Conservation (phyloP, 1,140 invertebrate species). For the Tetranychus urticae region DNA sequence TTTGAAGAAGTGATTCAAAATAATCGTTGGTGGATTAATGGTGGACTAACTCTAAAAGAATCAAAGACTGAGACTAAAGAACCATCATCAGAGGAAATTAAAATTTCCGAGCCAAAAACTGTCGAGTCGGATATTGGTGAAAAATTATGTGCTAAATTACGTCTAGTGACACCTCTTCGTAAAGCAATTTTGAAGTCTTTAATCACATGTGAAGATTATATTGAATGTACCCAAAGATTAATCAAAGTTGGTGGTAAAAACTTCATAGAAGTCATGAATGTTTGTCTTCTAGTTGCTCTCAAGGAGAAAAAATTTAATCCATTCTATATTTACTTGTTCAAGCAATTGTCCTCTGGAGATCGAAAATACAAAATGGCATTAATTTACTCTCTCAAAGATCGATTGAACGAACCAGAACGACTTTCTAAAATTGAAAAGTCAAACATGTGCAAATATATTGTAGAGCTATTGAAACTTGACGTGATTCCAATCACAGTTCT, state of each 20-base stretch:
- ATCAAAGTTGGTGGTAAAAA: constrained; percentile 4
- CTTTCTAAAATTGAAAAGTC: neutral
- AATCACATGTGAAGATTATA: constrained; percentile 3
- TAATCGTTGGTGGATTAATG: constrained; percentile 6
- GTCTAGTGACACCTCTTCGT: constrained; percentile 6
- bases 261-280: constrained; percentile 5
- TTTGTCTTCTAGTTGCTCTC: constrained; percentile 7
- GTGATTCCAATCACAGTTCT: constrained; percentile 8
- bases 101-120: neutral
- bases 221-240: constrained; percentile 6
- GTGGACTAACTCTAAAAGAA: neutral
- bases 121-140: neutral
- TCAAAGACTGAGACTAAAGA: neutral
- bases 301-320: constrained; percentile 10
- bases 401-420: neutral
- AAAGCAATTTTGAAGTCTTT: constrained; percentile 4
- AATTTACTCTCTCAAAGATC: neutral
- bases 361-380: constrained; percentile 9
- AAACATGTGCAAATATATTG: neutral
- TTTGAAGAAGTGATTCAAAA: constrained; percentile 3
- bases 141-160: constrained; percentile 2
- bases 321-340: constrained; percentile 8
- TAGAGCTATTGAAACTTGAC: constrained; percentile 3
- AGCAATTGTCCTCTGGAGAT: constrained; percentile 5
- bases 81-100: neutral